phyloP scores from a whole-genome alignment of 2,797 vertebrate genomes.

The Mormyrops attenuatus region DNA sequence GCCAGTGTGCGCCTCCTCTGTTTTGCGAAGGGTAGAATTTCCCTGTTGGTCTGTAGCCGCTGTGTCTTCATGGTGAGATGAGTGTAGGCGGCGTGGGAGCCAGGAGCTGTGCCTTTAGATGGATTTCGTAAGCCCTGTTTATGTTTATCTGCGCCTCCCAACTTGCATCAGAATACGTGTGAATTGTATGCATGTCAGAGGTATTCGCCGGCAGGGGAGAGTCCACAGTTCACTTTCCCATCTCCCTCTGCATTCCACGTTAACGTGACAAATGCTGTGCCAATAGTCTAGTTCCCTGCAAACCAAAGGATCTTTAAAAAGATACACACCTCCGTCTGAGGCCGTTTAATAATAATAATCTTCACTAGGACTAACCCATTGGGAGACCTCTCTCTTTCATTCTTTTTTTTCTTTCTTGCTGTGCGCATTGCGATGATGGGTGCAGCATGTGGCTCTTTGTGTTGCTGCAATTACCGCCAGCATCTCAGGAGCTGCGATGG shows the following conservation, averaged over 20 bases:
- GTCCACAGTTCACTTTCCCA: neutral
- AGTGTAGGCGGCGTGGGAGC: constrained; percentile 21
- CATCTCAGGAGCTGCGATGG: constrained; percentile 6
- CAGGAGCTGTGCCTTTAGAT: neutral
- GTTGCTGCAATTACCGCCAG: constrained; percentile 18
- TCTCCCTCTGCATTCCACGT: neutral
- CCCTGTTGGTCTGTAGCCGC: constrained; percentile 8
- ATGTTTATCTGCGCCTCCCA: constrained; percentile 52
- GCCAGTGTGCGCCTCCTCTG: neutral
- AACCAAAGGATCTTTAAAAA: constrained; percentile 5
- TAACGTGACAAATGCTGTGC: neutral
- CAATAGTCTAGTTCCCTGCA: neutral
- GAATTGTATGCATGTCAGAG: neutral
- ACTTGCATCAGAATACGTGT: constrained; percentile 26
- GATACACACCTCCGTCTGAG: neutral
- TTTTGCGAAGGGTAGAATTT: constrained; percentile 44
- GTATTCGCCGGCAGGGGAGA: neutral
- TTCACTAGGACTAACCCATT: neutral
- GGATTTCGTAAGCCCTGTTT: constrained; percentile 38
- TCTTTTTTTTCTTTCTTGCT: neutral
- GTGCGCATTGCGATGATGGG: neutral
- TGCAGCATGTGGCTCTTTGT: neutral
- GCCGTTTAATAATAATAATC: constrained; percentile 3
- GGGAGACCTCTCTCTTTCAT: neutral
- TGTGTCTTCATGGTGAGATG: neutral